phyloP scores from a whole-genome alignment of 2,888 invertebrate genomes.

The Panzeria rudis region DNA sequence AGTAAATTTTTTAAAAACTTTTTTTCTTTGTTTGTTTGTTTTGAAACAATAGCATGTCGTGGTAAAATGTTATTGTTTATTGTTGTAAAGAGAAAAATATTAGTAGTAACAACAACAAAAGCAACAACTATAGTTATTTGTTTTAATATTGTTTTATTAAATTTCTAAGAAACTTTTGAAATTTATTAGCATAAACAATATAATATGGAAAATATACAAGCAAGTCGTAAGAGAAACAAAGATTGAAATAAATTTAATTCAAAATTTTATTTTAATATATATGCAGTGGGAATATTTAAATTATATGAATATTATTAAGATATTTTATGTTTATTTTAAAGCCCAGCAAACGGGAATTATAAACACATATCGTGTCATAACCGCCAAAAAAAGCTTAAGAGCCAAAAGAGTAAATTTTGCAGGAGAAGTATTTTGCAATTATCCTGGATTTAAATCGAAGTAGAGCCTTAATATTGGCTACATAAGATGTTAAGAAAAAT shows the following conservation, averaged over 20 bases:
- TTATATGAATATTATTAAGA: neutral
- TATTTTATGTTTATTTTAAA: neutral
- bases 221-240: neutral
- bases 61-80: conserved; percentile 67
- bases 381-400: too few relatives aligned
- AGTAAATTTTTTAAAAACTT: conserved; percentile 27
- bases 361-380: too few relatives aligned
- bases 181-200: conserved; percentile 34
- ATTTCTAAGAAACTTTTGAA: conserved; percentile 48
- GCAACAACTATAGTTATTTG: conserved; percentile 26
- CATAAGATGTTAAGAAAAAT: too few relatives aligned
- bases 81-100: conserved; percentile 30
- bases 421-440: too few relatives aligned
- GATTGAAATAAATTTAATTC: conserved; percentile 9
- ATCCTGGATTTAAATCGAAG: too few relatives aligned
- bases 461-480: too few relatives aligned
- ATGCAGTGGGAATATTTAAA: conserved; percentile 48
- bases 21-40: conserved; percentile 24
- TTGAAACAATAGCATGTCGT: conserved; percentile 70
- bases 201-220: conserved; percentile 24
- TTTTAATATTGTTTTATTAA: conserved; percentile 49
- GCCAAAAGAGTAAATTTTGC: too few relatives aligned
- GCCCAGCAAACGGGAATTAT: too few relatives aligned
- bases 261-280: conserved; percentile 6
- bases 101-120: conserved; percentile 22